Base-by-base conservation (phyloP, 1,140 invertebrate species). In the Ceratosolen solmsi region DNA sequence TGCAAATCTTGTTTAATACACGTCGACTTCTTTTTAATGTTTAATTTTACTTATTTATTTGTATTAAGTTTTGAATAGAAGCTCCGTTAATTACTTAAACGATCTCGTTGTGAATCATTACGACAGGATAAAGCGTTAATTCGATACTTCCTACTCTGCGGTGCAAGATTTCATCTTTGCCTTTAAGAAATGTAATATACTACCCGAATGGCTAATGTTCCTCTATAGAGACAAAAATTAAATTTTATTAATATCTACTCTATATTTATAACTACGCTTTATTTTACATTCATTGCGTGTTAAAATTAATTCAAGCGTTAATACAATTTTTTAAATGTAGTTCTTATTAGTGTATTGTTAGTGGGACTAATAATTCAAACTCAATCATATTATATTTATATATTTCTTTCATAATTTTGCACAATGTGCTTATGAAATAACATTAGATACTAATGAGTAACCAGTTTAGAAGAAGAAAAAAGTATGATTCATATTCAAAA, bases 101-200 rank as follows among this genome's bases (percentile, higher is more conserved):
- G 13, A 33, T 49, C 63, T 60, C 38, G 49, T 70, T 73, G 38
- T 68, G 38, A 49, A 56, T 74, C 75, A 68, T 82, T 71, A 75
- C 70, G 83, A 83, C 60, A 76, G 85, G 87, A 87, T 87, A 84
- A 85, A 80, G 71, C 80, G 84, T 87, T 88, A 88, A 88, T 89
- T 88, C 84, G 85, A 88, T 88, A 88, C 87, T 87, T 89, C 87
- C 88, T 88, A 86, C 85, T 85, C 74, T 73, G 54, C 81, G 49
- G 73, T 77, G 75, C 51, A 75, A 77, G 75, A 78, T 75, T 79
- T 82, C 65, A 79, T 82, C 73, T 74, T 82, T 36, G 75, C 68
- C 41, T 51, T 54, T 20, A n/a, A 73, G 49, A 33, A 33, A 33
- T 2, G 27, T 73, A 33, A 46, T 54, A 2, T n/a, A 54, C 46